Evolutionary conservation across 64 coral and sea anemone genomes (phyloP), one percentile per base, ranked within the genome.

Genomic region (Acropora yongei): DNA sequence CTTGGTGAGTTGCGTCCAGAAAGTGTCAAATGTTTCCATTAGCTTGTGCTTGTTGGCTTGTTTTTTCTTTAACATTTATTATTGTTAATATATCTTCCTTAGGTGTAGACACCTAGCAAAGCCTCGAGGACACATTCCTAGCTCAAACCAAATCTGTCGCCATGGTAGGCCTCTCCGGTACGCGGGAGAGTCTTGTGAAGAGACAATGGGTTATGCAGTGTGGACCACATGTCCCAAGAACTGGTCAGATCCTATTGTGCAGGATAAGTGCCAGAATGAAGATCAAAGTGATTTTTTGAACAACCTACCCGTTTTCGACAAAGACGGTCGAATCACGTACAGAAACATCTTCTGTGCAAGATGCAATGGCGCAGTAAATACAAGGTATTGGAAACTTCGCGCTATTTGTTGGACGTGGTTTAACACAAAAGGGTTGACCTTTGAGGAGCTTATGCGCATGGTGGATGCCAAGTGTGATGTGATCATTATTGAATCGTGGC

Each of bases 341-440:
- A 55, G 1, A 55, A 55, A 55, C 1, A 9, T 55, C 9, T 55
- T 55, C 9, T 55, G 51, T 55, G 51, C 51, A 1, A 55, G 51
- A 9, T 55, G 51, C 51, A 55, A 55, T 55, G 51, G 51, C 51
- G 51, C 51, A 55, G 51, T 57, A 40, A 20, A 80, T 2, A 46
- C 80, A 39, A 90, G 58, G 2, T 90, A 90, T 44, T 90, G 88
- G 77, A 20, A 17, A 79, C 49, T 90, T 2, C 0, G 16, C 2
- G 20, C 30, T 2, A 14, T 53, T 18, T 88, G 86, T 16, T 6
- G n/a, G 16, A 4, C 0, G 8, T 50, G 60, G 45, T 69, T 49
- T 49, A 67, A 90, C 55, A 44, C 63, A 3, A n/a, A 44, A 8
- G 30, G 17, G 44, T 50, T 69, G 71, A 80, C 47, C 66, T 14